These are phyloP conservation scores for Baryphthengus martii DNA, from an alignment of 2,113 vertebrate genomes.

Conservation along the genomic window DNA sequence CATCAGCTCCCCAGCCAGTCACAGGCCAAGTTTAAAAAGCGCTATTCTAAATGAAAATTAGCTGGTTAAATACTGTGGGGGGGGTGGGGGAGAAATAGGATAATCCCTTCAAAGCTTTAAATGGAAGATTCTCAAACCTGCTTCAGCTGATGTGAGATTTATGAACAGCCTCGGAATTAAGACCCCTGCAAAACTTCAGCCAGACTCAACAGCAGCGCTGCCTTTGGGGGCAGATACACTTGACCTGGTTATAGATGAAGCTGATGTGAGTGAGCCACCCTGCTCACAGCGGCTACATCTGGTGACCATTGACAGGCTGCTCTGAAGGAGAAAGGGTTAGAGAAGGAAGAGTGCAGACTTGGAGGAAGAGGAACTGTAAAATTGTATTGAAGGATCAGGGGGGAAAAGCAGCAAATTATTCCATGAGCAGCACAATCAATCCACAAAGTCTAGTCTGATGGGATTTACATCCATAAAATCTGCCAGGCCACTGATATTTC, in stretches of 20 bases:
- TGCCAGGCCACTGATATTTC: background rate
- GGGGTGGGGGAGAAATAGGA: background rate
- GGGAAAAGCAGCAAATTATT: background rate
- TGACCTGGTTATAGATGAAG: background rate
- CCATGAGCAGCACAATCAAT: conserved; percentile 16
- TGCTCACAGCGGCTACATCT: background rate
- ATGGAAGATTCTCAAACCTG: conserved; percentile 8
- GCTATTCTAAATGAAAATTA: conserved; percentile 57
- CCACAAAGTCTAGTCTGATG: background rate
- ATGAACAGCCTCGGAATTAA: conserved; percentile 17
- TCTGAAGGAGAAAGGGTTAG: background rate
- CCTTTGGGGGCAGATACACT: background rate
- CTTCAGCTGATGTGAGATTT: conserved; percentile 14
- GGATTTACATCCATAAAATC: conserved; percentile 23
- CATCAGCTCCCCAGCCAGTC: conserved; percentile 27
- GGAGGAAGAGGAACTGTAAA: conserved; percentile 6
- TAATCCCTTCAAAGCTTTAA: conserved; percentile 64
- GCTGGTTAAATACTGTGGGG: conserved; percentile 1
- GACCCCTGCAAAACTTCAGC: conserved; percentile 1
- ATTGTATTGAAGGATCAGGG: background rate
- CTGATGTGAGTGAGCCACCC: conserved; percentile 6
- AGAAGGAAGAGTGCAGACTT: background rate
- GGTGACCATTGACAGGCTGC: background rate
- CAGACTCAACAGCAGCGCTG: conserved; percentile 7
- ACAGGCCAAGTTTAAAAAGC: conserved; percentile 36